Evolutionary conservation across 53 echinoderm and acorn worm genomes (phyloP).

Genomic region (Hippasteria phrygiana): DNA sequence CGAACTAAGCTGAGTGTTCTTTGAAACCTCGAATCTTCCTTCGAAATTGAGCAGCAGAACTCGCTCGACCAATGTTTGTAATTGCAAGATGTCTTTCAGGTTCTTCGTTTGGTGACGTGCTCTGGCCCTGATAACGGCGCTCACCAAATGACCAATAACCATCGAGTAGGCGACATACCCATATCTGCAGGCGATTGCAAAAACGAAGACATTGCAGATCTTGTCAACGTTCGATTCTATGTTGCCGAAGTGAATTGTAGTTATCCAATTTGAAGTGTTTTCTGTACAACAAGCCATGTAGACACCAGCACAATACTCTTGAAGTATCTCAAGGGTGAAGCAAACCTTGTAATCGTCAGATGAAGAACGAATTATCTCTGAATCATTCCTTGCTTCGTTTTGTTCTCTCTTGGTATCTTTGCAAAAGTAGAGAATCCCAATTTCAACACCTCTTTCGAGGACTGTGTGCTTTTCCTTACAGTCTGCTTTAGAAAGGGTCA

Average conservation of each 20-base stretch:
- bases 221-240: neutral
- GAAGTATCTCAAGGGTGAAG: conserved; percentile 6
- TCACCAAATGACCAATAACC: neutral
- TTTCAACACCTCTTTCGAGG: too few relatives aligned
- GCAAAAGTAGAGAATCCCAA: too few relatives aligned
- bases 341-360: neutral
- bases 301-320: neutral
- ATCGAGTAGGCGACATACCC: too few relatives aligned
- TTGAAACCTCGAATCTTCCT: neutral
- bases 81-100: neutral
- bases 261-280: neutral
- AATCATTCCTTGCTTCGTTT: neutral
- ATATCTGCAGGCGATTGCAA: neutral
- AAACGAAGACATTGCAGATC: neutral
- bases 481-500: neutral
- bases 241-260: neutral
- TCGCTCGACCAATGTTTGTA: neutral
- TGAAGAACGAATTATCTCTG: neutral
- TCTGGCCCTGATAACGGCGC: neutral
- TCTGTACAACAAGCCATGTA: neutral
- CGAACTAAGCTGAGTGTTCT: neutral
- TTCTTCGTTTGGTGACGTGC: neutral
- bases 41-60: neutral
- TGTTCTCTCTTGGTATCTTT: too few relatives aligned
- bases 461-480: too few relatives aligned